Base-by-base conservation (phyloP, 2,888 invertebrate genomes). In the Ennomos erosarius region DNA sequence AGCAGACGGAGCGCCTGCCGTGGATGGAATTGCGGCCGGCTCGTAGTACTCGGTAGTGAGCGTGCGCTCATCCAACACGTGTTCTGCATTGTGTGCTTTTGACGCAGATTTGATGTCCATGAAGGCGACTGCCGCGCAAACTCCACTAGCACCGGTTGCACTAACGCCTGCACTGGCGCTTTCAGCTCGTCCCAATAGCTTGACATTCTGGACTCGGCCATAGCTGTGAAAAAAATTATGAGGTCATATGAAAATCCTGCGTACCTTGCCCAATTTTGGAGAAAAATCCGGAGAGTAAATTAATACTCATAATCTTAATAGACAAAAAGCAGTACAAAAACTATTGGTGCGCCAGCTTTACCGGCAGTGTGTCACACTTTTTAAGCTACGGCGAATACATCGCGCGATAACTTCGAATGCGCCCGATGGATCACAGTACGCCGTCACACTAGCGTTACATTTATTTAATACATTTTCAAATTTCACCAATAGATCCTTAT, bases 171-270 rank as follows among this genome's bases (percentile, higher is more conserved):
- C 82, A 89, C 81, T 87, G 86, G 89, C 86, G 87, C 84, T 91
- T 84, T 92, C 93, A 84, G 87, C 87, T 89, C 91, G 88, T 88
- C 96, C 95, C 94, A 98, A 94, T 93, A 98, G 94, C 94, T 97
- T 98, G 94, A 98, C 97, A 95, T 97, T 98, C 94, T 98, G 98
- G 94, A 98, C 98, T 94, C 97, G 97, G 94, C 98, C 98, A 97
- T 98, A 98, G 94, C 98, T 98, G 94, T 57, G 94, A 94, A 80
- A 80, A 74, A 79, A 62, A 52, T 34, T 12, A 39, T 3, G 36
- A 8, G 42, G 52, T 58, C 52, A 56, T 50, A 56, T 46, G 44
- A 49, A 34, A 35, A 39, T 16, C 49, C 43, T 44, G 37, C 34
- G 33, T 26, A 26, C 26, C 4, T n/a, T 9, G 26, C 2, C 8